Conservation (phyloP, 2,888 invertebrate species). For the Trichopria drosophilae region DNA sequence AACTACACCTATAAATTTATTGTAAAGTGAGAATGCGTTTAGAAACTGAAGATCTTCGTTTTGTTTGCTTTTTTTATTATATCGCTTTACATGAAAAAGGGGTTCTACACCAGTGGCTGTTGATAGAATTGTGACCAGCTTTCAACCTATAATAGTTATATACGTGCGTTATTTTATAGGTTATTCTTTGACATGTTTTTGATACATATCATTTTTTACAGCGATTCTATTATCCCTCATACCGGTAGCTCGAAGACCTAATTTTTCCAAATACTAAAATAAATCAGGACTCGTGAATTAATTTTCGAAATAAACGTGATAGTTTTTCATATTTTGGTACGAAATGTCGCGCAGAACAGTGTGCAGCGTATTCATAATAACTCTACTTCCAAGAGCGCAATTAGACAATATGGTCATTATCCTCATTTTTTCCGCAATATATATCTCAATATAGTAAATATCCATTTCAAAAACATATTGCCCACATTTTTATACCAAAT, state of each 20-base stretch:
- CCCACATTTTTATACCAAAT: conserved; percentile 4
- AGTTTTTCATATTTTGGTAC: not conserved
- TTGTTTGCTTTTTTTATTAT: no score
- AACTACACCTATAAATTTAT: no score
- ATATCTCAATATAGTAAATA: not conserved
- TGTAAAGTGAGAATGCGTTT: no score
- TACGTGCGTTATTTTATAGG: not conserved
- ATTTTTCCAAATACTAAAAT: not conserved
- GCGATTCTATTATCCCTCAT: not conserved
- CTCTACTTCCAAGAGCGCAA: no score
- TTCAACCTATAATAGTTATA: no score
- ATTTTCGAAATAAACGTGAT: conserved; percentile 7
- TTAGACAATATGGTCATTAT: no score
- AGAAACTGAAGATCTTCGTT: no score
- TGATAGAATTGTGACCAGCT: no score
- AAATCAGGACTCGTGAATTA: not conserved
- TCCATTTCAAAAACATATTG: not conserved
- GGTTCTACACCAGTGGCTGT: no score
- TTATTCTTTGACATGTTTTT: not conserved
- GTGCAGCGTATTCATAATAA: not conserved
- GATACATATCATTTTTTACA: not conserved
- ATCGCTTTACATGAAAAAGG: no score
- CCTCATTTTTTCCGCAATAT: conserved; percentile 17
- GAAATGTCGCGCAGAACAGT: not conserved
- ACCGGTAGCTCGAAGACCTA: not conserved